Evolutionary conservation across 2,888 invertebrate genomes (phyloP).

Genomic region (Mycogona germanica): DNA sequence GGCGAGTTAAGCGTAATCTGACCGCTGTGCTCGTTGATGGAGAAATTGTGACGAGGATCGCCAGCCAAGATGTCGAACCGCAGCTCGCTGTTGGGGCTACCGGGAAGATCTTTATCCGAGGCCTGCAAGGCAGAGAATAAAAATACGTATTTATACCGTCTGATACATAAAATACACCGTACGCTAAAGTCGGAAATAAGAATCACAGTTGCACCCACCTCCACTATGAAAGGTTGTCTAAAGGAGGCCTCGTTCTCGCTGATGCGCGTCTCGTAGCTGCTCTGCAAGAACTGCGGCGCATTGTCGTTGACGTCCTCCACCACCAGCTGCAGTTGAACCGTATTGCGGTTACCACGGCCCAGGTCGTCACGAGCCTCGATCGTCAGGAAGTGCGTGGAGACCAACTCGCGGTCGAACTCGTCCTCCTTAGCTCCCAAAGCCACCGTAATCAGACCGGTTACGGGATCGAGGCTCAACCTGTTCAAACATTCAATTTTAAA

Average conservation of each 20-base stretch:
- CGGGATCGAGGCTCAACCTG: constrained; percentile 63
- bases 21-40: constrained; percentile 63
- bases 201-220: no score
- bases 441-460: constrained; percentile 74
- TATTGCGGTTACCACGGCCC: constrained; percentile 71
- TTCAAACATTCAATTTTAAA: constrained; percentile 1
- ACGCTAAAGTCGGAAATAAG: no score
- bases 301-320: constrained; percentile 84
- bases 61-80: constrained; percentile 66
- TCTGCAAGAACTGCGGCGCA: constrained; percentile 38
- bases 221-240: constrained; percentile 58
- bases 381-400: constrained; percentile 69
- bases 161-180: no score
- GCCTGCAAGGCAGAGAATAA: constrained; percentile 18
- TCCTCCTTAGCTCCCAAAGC: constrained; percentile 59
- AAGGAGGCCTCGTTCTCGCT: constrained; percentile 70
- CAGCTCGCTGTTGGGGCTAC: constrained; percentile 74
- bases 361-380: constrained; percentile 82
- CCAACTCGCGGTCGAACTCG: constrained; percentile 72
- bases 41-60: constrained; percentile 62
- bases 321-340: constrained; percentile 66
- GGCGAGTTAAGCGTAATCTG: constrained; percentile 51
- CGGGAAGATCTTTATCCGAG: constrained; percentile 36
- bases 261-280: constrained; percentile 62
- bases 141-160: not conserved